phyloP scores from a whole-genome alignment of 2,113 vertebrate genomes.

The Phodopus roborovskii region DNA sequence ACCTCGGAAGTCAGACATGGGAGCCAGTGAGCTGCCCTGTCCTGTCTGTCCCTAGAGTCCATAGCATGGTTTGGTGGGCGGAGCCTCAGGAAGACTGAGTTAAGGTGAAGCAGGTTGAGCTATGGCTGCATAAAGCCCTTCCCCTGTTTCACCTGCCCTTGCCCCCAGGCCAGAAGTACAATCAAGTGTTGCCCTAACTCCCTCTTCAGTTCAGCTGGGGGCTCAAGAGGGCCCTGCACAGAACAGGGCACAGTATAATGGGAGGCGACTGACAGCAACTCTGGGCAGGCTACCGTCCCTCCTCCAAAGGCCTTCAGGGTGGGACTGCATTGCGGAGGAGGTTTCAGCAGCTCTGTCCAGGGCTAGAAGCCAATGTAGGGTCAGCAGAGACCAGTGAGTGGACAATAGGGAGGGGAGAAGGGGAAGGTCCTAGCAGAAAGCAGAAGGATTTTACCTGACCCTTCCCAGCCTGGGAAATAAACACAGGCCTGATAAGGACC shows the following conservation, averaged over 20 bases:
- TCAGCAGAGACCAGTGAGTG: not conserved
- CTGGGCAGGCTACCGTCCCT: not conserved
- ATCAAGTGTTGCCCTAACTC: not conserved
- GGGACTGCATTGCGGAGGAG: not conserved
- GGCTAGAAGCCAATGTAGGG: not conserved
- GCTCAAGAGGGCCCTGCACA: not conserved
- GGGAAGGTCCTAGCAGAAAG: not conserved
- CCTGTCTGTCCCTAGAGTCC: not conserved
- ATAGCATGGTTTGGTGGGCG: too few relatives aligned
- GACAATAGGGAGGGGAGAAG: not conserved
- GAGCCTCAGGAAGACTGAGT: not conserved
- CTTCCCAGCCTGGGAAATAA: not conserved
- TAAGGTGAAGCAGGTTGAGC: rapidly evolving
- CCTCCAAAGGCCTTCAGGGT: not conserved
- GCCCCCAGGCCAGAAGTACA: not conserved
- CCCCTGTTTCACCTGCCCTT: not conserved
- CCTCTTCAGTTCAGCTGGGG: not conserved
- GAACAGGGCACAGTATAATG: not conserved
- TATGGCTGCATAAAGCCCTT: not conserved
- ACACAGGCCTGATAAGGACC: not conserved
- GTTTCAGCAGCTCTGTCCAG: not conserved
- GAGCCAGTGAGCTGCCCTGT: too few relatives aligned
- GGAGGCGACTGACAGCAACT: not conserved
- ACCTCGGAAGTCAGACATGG: not conserved
- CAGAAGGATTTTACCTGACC: not conserved